These are phyloP conservation scores for Conomelus anceps DNA, from an alignment of 2,888 invertebrate genomes.

Conservation along the genomic window DNA sequence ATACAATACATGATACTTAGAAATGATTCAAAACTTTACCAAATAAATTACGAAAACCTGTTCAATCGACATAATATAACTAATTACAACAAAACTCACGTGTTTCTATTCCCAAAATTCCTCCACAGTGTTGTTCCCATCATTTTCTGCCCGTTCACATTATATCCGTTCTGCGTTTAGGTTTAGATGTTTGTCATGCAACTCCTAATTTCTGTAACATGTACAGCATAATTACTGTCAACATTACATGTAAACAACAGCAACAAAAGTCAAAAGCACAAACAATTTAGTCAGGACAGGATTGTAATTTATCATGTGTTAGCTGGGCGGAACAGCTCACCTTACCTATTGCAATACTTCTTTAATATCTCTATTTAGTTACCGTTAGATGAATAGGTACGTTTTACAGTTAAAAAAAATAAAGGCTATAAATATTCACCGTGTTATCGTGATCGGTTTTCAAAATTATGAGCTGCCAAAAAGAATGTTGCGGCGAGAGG, in stretches of 20 bases:
- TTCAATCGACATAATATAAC: neutral
- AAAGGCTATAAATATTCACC: neutral
- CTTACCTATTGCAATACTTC: neutral
- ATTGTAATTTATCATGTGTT: neutral
- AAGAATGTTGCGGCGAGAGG: neutral
- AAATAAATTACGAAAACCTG: neutral
- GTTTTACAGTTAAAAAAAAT: neutral
- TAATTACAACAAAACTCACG: neutral
- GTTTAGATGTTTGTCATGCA: neutral
- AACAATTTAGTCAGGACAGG: neutral
- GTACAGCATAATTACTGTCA: neutral
- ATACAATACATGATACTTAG: too few relatives aligned
- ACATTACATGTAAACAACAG: neutral
- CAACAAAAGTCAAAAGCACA: neutral
- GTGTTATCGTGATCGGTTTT: neutral
- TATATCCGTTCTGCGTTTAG: too few relatives aligned
- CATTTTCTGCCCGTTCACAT: neutral
- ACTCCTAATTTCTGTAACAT: neutral
- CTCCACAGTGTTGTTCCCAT: neutral
- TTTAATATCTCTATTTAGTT: neutral
- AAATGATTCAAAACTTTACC: too few relatives aligned
- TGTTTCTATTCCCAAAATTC: neutral
- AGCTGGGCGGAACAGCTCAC: neutral
- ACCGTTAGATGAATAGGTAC: neutral
- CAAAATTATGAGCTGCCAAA: neutral